phyloP scores from a whole-genome alignment of 1,140 invertebrate genomes.

The Mylabris phalerata region DNA sequence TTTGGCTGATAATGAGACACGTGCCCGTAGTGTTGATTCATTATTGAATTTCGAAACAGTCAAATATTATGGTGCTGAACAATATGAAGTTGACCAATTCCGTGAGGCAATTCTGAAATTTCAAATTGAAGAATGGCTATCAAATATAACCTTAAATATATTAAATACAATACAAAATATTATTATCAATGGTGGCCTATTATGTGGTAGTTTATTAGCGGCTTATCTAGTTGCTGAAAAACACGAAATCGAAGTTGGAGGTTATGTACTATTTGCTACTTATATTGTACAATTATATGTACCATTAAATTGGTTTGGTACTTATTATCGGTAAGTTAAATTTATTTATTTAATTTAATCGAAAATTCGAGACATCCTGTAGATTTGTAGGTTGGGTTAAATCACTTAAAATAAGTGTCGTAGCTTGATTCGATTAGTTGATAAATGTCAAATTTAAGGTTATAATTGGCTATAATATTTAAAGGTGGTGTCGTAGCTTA shows the following conservation, averaged over 20 bases:
- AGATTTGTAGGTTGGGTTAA: too few relatives aligned
- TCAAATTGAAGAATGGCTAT: conserved; percentile 88
- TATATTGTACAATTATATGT: conserved; percentile 96
- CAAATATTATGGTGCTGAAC: conserved; percentile 93
- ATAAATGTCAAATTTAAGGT: too few relatives aligned
- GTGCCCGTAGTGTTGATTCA: conserved; percentile 92
- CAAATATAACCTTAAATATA: conserved; percentile 76
- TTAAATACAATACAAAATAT: conserved; percentile 86
- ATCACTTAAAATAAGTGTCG: too few relatives aligned
- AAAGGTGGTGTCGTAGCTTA: too few relatives aligned
- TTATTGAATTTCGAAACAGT: conserved; percentile 96
- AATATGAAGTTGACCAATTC: conserved; percentile 83
- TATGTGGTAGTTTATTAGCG: conserved; percentile 82
- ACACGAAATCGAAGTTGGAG: conserved; percentile 74
- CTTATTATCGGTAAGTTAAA: conserved; percentile 79
- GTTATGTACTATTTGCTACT: conserved; percentile 90
- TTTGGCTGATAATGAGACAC: conserved; percentile 81
- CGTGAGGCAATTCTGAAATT: conserved; percentile 71
- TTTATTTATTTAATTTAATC: background rate
- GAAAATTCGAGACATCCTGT: background rate
- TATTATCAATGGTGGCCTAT: conserved; percentile 77
- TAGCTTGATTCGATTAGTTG: too few relatives aligned
- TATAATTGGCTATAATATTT: too few relatives aligned
- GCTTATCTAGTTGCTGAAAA: conserved; percentile 69
- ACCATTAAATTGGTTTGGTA: conserved; percentile 95